A percentile compares a stretch with the other conserved stretches of the same genome.
phyloP scores from a whole-genome alignment of 2,797 vertebrate genomes.

The Monodelphis domestica region DNA sequence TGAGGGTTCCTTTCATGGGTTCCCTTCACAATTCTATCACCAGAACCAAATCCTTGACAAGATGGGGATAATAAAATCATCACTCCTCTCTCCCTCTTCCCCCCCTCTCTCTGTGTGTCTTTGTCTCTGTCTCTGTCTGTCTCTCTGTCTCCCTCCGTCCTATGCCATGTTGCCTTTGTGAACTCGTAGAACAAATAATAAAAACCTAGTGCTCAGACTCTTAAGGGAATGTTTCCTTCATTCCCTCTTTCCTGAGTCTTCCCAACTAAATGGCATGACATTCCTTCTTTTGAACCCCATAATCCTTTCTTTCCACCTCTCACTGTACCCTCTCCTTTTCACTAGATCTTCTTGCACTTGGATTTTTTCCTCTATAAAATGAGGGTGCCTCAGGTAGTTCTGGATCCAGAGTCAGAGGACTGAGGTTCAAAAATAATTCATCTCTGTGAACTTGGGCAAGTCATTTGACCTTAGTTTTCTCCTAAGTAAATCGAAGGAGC shows the following conservation, averaged over 20 bases:
- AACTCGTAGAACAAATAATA: background rate
- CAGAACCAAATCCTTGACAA: background rate
- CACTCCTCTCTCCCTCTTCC: too few species aligned
- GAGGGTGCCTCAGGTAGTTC: background rate
- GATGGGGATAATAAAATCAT: background rate
- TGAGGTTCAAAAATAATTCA: background rate
- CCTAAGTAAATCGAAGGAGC: accelerated
- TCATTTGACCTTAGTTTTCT: background rate
- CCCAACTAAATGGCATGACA: background rate
- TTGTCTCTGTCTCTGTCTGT: too few species aligned
- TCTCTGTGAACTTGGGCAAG: background rate
- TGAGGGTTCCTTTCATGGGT: background rate
- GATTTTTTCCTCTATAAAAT: background rate
- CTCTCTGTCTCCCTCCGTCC: too few species aligned
- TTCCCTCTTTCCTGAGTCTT: background rate
- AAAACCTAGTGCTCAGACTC: background rate
- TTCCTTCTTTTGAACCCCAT: background rate
- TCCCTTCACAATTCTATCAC: background rate
- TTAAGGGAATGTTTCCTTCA: background rate
- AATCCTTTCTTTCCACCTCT: background rate
- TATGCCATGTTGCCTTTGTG: background rate
- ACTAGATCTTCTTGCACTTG: background rate
- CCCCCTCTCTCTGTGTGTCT: too few species aligned
- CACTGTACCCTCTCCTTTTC: background rate
- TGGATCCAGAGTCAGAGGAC: background rate